phyloP scores from a whole-genome alignment of 2,797 vertebrate species.

The Hyperoplus lanceolatus region DNA sequence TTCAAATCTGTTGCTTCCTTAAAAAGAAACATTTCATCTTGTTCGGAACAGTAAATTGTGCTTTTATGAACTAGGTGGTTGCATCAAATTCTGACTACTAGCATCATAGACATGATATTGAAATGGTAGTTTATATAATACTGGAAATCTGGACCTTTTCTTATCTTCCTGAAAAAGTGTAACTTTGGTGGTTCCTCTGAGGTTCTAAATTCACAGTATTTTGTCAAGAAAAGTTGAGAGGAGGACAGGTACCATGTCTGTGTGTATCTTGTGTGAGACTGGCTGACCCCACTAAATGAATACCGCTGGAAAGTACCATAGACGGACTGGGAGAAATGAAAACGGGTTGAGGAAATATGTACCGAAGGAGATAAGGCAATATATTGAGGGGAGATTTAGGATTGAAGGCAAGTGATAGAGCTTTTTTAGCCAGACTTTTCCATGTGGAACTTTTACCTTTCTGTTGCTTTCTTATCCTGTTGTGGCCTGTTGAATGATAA shows the following conservation, averaged over 20 bases:
- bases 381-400: slow-evolving; percentile 30
- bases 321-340: slow-evolving; percentile 25
- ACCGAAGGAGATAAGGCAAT: neutral
- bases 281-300: slow-evolving; percentile 54
- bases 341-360: slow-evolving; percentile 26
- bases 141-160: slow-evolving; percentile 1
- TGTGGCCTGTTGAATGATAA: slow-evolving; percentile 49
- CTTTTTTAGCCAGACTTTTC: slow-evolving; percentile 30
- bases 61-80: neutral
- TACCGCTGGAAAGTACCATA: slow-evolving; percentile 20
- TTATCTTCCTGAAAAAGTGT: slow-evolving; percentile 9
- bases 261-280: slow-evolving; percentile 7
- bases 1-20: too few species aligned
- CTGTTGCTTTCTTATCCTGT: slow-evolving; percentile 53
- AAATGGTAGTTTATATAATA: neutral
- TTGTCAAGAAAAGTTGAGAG: slow-evolving; percentile 50
- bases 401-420: slow-evolving; percentile 13
- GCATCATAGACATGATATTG: neutral
- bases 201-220: slow-evolving; percentile 35
- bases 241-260: slow-evolving; percentile 33
- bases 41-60: neutral
- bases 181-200: slow-evolving; percentile 16
- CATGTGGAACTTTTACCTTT: slow-evolving; percentile 54
- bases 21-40: too few species aligned
- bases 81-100: neutral